These are phyloP conservation scores for Limonius californicus DNA, from an alignment of 1,140 invertebrate genomes.

Conservation along the genomic window DNA sequence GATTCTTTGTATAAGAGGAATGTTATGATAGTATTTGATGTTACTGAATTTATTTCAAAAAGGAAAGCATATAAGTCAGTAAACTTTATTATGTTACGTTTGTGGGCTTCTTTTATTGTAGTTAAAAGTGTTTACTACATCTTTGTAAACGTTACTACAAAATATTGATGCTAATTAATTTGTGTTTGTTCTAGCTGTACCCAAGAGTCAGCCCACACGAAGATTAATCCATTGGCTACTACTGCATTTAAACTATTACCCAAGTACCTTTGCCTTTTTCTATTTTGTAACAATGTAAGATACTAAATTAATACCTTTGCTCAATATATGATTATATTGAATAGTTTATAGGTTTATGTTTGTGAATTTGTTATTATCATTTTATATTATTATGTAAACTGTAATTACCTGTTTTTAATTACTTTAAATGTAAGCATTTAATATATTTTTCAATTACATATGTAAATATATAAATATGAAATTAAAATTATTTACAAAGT, in stretches of 20 bases:
- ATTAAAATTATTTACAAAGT: slow-evolving; percentile 38
- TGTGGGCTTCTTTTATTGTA: too few species aligned
- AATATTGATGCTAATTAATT: slow-evolving; percentile 22
- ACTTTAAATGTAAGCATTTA: slow-evolving; percentile 39
- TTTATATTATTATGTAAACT: slow-evolving; percentile 24
- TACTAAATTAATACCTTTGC: slow-evolving; percentile 36
- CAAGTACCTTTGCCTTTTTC: slow-evolving; percentile 38
- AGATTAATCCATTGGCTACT: slow-evolving; percentile 42
- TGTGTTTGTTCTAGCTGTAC: slow-evolving; percentile 55
- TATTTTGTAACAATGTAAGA: slow-evolving; percentile 21
- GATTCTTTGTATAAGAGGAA: too few species aligned
- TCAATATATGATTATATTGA: slow-evolving; percentile 46
- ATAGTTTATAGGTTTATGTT: slow-evolving; percentile 36
- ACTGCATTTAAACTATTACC: slow-evolving; percentile 25
- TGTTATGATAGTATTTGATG: too few species aligned
- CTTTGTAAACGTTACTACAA: too few species aligned
- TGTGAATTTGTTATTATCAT: slow-evolving; percentile 19
- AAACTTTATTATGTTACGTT: too few species aligned
- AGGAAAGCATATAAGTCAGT: too few species aligned
- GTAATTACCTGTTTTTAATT: slow-evolving; percentile 32
- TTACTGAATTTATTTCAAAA: too few species aligned
- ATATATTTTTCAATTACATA: slow-evolving; percentile 41
- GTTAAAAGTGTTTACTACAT: too few species aligned
- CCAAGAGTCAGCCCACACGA: slow-evolving; percentile 57
- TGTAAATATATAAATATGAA: slow-evolving; percentile 46